Base-by-base conservation (phyloP, 2,888 invertebrate genomes). In the Athalia cordata region DNA sequence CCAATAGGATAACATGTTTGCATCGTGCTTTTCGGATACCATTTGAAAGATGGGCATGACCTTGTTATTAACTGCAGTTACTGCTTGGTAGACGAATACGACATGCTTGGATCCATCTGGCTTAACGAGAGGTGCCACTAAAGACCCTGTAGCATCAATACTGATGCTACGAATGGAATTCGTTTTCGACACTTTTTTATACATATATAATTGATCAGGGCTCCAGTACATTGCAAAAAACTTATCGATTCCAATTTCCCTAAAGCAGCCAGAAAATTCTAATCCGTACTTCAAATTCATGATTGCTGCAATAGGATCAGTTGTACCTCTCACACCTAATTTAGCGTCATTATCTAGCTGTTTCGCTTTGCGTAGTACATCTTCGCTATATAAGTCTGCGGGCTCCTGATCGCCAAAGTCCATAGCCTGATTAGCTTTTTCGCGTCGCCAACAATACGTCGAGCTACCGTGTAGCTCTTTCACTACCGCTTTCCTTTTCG, bases 151-250 rank as follows among this genome's bases (percentile, higher is more conserved):
- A 5, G 80, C 80, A 55, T 80, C 80, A 8, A 80, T 52, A 15
- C 72, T 78, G 4, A 78, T n/a, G 43, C 70, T 49, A 9, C 77
- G 77, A 52, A 47, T n/a, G 50, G 8, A 3, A 52, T 15, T 52
- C 3, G 9, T 43, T 59, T 57, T 77, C 45, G 43, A 50, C 43
- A 59, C 5, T 29, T 77, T 79, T 66, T 80, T 78, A 15, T 80
- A 77, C 9, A 78, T 66, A 15, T 57, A 62, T 5, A 49, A n/a
- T 74, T 80, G 78, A 9, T 77, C 74, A 11, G 55, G 62, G 66
- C 77, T 80, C 77, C 78, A 80, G 67, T 80, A 80, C 77, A 80
- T 65, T 0, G 50, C 67, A 29, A 66, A 80, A 29, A 80, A 80
- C 61, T 59, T 77, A 62, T 80, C 78, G 5, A 11, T 43, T n/a